Percentiles rank a stretch among this genome's conserved stretches.
These are phyloP conservation scores for Thyatira batis DNA, from an alignment of 2,888 invertebrate genomes.

Conservation along the genomic window DNA sequence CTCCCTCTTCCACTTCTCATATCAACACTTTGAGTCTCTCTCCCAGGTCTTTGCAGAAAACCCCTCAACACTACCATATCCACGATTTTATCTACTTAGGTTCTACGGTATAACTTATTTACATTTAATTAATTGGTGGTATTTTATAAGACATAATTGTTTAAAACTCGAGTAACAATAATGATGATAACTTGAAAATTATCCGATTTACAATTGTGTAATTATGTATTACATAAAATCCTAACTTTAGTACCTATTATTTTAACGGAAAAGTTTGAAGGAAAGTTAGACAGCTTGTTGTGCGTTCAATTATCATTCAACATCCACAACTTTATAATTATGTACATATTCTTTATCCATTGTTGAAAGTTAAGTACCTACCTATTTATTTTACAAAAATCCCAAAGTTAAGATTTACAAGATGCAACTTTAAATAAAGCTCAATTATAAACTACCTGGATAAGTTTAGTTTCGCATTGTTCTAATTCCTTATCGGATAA, in stretches of 20 bases:
- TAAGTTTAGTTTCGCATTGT: not conserved
- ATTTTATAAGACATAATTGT: not conserved
- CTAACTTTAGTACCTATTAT: not conserved
- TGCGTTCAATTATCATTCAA: not conserved
- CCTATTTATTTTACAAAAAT: not conserved
- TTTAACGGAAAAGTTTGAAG: not conserved
- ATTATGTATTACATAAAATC: not conserved
- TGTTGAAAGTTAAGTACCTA: not conserved
- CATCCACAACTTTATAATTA: not conserved
- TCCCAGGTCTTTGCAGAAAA: no score
- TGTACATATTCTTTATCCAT: not conserved
- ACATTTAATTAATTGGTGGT: not conserved
- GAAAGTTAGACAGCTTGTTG: not conserved
- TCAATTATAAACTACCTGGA: not conserved
- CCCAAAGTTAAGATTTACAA: no score
- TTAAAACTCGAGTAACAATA: not conserved
- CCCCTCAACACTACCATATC: no score
- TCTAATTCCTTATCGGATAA: conserved; percentile 6
- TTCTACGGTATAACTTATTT: no score
- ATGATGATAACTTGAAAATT: not conserved
- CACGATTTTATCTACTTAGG: no score
- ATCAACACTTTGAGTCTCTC: no score
- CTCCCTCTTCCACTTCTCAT: no score
- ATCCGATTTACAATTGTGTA: not conserved
- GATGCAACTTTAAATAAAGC: not conserved